A percentile compares a stretch with the other conserved stretches of the same genome.
These are phyloP conservation scores for Pantelozetes paolii DNA, from an alignment of 2,888 invertebrate species.

Conservation along the genomic window DNA sequence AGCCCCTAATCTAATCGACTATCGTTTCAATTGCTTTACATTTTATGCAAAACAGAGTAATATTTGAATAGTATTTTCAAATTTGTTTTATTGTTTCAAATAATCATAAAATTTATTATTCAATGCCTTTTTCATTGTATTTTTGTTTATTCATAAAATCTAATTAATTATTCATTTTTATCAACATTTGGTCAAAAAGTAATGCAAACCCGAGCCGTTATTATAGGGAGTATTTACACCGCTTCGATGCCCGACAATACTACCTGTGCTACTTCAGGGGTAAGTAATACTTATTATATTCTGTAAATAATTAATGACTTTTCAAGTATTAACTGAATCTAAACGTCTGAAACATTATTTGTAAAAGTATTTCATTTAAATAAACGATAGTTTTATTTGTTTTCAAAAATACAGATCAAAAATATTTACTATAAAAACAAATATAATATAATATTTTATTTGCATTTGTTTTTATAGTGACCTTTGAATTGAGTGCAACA, in stretches of 20 bases:
- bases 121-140: too few relatives aligned
- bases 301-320: background rate
- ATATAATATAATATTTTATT: background rate
- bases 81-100: too few relatives aligned
- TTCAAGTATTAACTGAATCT: too few relatives aligned
- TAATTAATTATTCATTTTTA: background rate
- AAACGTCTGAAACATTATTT: too few relatives aligned
- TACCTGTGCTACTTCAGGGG: background rate
- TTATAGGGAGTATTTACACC: background rate
- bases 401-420: background rate
- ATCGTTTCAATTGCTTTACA: too few relatives aligned
- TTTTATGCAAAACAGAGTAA: too few relatives aligned
- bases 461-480: background rate
- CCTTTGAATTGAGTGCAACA: conserved; percentile 23
- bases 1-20: too few relatives aligned
- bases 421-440: background rate
- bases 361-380: too few relatives aligned
- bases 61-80: too few relatives aligned
- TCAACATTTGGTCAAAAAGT: too few relatives aligned
- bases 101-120: too few relatives aligned
- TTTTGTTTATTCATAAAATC: background rate
- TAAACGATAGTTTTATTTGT: too few relatives aligned
- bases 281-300: background rate
- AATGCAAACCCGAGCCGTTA: background rate
- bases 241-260: conserved; percentile 15